Evolutionary conservation across 2,797 vertebrate species (phyloP), one percentile per base, ranked within the genome.

Genomic region (Poeciliopsis paucimaculata): DNA sequence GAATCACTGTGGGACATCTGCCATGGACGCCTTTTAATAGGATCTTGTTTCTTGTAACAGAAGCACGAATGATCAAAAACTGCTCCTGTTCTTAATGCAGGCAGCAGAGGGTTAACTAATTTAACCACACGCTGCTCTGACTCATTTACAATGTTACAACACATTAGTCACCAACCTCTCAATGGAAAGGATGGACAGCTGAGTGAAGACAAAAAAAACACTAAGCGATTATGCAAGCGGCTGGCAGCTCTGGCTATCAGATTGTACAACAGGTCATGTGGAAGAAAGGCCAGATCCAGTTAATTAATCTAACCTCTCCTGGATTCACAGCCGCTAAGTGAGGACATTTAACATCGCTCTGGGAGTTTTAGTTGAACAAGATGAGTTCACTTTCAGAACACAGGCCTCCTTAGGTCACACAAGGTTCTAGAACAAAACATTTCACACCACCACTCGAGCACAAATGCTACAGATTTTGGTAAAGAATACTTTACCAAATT

Each of bases 201-300:
- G 47, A 74, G 64, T 9, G 41, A 71, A 73, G 34, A 81, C 47
- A 49, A 84, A 77, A 87, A 41, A 1, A 77, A 79, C 78, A 82
- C 51, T 51, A 45, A 73, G 74, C 5, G 80, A 76, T 85, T 88
- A 83, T 82, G 79, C 64, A 88, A 90, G 84, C 60, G 45, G 72
- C 81, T 87, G 81, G 80, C 84, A 53, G 77, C 79, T 62, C 57
- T 51, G 68, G 23, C 74, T n/a, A 66, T 75, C 72, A 72, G 64
- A 64, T 43, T 18, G 34, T 77, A 73, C 83, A 81, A 62, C 78
- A 66, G 53, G 64, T 79, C 70, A 82, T 43, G 53, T 79, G 84
- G 77, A 78, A 79, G 36, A 81, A 36, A 62, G 43, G 18, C 77
- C 20, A 53, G 46, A 79, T 74, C 70, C 73, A 49, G 34, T 36